Base-by-base conservation (phyloP, 2,113 vertebrate genomes). In the Numenius arquata region DNA sequence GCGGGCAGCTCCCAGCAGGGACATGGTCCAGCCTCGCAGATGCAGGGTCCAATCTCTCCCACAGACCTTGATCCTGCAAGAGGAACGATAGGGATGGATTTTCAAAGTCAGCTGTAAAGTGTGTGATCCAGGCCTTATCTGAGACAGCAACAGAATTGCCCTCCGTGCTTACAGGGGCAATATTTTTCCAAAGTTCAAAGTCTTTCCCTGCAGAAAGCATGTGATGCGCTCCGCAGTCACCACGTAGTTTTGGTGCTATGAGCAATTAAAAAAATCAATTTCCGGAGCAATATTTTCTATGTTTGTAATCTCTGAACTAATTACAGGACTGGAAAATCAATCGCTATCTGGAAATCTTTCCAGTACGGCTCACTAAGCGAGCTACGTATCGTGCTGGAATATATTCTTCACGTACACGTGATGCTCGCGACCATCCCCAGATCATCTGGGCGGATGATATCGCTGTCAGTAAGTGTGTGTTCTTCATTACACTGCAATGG, bases 281-380 rank as follows among this genome's bases (percentile, higher is more conserved):
- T 86, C 72, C 52, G 34, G 72, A 65, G 61, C 83, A 23, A 75
- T 94, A 90, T 92, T 97, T 92, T 89, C 88, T 94, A 47, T 95
- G 85, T 58, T 90, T 81, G 72, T 85, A 84, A 97, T 89, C 95
- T 70, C 88, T 65, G 82, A 67, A 90, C 93, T 95, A 96, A 97
- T 96, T 96, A 93, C 48, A 87, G 72, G 56, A 4, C 61, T 68
- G 88, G 79, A 92, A 95, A 94, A 94, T 96, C 96, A 8, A 97
- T 96, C 8, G 22, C 70, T 92, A 87, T 87, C 86, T 75, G 79
- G 52, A 94, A 94, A 92, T 89, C 92, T 89, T 96, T 92, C 89
- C 95, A 86, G 72, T 89, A 73, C 0, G 0, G 65, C 73, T 78
- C 73, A 32, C 88, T 61, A 81, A 89, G 62, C 52, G 6, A 29